phyloP scores from a whole-genome alignment of 2,888 invertebrate species.

The Nomada ruficornis region DNA sequence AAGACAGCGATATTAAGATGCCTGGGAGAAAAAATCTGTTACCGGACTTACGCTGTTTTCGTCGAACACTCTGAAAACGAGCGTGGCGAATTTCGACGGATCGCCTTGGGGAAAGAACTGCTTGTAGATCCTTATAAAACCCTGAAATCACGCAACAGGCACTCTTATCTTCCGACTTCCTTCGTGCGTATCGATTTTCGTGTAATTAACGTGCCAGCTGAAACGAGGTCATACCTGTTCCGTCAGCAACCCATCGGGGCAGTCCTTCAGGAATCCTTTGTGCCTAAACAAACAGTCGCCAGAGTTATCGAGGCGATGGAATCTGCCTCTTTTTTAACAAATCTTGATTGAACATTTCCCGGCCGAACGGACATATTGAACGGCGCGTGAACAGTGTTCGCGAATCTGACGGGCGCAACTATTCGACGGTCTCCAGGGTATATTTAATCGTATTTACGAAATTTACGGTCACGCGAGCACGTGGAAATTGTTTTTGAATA shows the following conservation, averaged over 20 bases:
- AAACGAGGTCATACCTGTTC: conserved; percentile 90
- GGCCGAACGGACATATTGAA: background rate
- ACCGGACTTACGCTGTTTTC: conserved; percentile 95
- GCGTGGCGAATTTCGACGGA: conserved; percentile 98
- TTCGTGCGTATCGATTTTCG: conserved; percentile 35
- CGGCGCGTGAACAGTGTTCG: too few relatives aligned
- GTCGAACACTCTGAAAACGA: conserved; percentile 99
- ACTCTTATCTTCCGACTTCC: conserved; percentile 10
- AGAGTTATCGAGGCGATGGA: conserved; percentile 27
- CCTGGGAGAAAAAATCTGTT: too few relatives aligned
- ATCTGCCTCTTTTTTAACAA: background rate
- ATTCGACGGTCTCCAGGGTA: too few relatives aligned
- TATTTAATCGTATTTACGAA: background rate
- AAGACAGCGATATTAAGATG: too few relatives aligned
- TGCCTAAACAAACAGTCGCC: conserved; percentile 87
- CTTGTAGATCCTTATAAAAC: conserved; percentile 99
- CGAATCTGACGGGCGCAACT: background rate
- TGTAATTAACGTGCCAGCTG: conserved; percentile 40
- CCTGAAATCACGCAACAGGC: conserved; percentile 86
- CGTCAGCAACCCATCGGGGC: conserved; percentile 97
- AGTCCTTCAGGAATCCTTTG: conserved; percentile 98
- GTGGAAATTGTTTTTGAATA: background rate
- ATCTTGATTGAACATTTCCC: background rate
- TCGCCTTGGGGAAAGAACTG: conserved; percentile 99
- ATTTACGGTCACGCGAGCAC: background rate